phyloP scores from a whole-genome alignment of 1,140 invertebrate species.

The Brachionus calyciflorus region DNA sequence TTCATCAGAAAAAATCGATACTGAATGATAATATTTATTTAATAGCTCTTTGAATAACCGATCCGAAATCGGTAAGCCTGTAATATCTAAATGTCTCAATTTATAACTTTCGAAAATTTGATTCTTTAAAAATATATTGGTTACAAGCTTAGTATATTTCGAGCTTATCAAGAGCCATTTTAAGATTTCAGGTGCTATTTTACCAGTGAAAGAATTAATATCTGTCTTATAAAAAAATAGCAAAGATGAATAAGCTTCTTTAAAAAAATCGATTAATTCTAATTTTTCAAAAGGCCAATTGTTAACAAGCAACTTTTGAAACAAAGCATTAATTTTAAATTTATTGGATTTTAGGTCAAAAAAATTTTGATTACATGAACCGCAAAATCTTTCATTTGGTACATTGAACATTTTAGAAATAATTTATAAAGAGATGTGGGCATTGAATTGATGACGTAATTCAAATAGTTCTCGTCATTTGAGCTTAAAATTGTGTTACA shows the following conservation, averaged over 20 bases:
- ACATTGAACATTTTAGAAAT: conserved; percentile 17
- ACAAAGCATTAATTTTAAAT: not conserved
- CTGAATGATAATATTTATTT: not conserved
- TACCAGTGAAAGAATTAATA: conserved; percentile 6
- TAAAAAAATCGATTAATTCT: not conserved
- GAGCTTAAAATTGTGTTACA: not conserved
- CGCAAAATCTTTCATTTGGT: not conserved
- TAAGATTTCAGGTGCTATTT: conserved; percentile 26
- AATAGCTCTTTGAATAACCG: not conserved
- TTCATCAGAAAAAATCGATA: not conserved
- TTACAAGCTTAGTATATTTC: conserved; percentile 19
- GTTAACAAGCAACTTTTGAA: not conserved
- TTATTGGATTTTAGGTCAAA: not conserved
- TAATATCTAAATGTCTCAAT: not conserved
- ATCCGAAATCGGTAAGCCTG: not conserved
- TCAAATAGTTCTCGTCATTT: not conserved
- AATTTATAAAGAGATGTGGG: not conserved
- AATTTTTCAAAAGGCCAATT: conserved; percentile 11
- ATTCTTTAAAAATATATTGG: not conserved
- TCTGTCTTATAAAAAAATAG: conserved; percentile 7
- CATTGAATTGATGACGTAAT: not conserved
- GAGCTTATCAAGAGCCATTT: conserved; percentile 2
- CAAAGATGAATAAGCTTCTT: conserved; percentile 2
- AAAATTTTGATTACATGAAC: not conserved
- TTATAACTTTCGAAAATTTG: not conserved